Conservation (phyloP, 2,888 invertebrate species). For the Terebella lapidaria region DNA sequence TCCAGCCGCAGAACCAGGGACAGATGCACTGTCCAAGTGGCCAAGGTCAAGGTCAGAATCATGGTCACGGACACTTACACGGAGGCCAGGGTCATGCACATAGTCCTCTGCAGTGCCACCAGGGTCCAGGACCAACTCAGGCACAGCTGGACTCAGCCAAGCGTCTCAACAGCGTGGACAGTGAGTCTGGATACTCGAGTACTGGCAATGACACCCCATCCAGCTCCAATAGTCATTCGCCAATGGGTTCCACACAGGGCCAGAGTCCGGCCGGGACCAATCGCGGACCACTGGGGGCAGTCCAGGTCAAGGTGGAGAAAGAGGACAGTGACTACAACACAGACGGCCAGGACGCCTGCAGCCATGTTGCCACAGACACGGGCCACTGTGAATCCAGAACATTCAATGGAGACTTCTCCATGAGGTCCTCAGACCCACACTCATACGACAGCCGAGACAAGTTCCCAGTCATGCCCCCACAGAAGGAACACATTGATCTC, state of each 20-base stretch:
- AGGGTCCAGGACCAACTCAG: not conserved
- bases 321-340: not conserved
- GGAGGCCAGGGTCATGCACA: not conserved
- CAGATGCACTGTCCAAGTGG: not conserved
- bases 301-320: not conserved
- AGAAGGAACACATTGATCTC: not conserved
- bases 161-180: not conserved
- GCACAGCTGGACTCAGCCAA: not conserved
- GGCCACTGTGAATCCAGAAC: too few relatives aligned
- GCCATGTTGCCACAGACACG: not conserved
- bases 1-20: not conserved
- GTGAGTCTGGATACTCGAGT: slow-evolving; percentile 34
- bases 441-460: not conserved
- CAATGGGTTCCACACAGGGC: slow-evolving; percentile 8
- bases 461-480: not conserved
- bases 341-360: not conserved
- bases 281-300: not conserved
- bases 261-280: not conserved
- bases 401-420: too few relatives aligned
- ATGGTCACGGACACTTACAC: not conserved
- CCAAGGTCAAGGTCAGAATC: not conserved
- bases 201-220: slow-evolving; percentile 31
- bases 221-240: slow-evolving; percentile 32
- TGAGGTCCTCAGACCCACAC: not conserved
- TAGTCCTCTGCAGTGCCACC: not conserved